Evolutionary conservation across 2,113 vertebrate species (phyloP).

Genomic region (Halcyon senegalensis): DNA sequence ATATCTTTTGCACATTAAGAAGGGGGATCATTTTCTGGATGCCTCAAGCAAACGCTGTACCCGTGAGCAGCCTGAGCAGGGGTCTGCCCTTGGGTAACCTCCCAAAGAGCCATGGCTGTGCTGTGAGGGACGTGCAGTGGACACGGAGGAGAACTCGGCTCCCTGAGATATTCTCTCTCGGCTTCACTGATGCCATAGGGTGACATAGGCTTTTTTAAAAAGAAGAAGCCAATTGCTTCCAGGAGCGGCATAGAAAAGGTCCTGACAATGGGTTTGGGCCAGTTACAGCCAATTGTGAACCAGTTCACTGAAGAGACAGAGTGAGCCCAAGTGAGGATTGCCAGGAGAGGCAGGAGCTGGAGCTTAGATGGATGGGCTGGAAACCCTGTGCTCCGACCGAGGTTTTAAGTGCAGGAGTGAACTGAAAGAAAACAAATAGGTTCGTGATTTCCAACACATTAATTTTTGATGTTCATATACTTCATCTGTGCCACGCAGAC

Average conservation of each 20-base stretch:
- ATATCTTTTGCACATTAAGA: not conserved
- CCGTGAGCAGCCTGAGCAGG: not conserved
- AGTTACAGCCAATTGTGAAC: no score
- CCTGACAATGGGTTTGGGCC: no score
- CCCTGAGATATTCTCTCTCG: not conserved
- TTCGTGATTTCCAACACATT: not conserved
- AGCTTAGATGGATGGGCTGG: not conserved
- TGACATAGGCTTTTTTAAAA: not conserved
- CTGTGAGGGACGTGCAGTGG: not conserved
- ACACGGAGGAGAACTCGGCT: not conserved
- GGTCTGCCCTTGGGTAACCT: not conserved
- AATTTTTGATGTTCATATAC: not conserved
- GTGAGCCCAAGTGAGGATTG: not conserved
- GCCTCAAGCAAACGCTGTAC: not conserved
- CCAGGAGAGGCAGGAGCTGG: not conserved
- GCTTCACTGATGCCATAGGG: not conserved
- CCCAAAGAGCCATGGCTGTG: not conserved
- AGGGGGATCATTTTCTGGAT: not conserved
- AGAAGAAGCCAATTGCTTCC: not conserved
- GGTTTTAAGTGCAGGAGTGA: not conserved
- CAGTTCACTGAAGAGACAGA: accelerated
- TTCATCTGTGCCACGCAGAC: not conserved
- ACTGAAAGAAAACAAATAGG: not conserved
- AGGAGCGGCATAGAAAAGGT: not conserved
- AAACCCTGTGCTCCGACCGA: not conserved